Evolutionary conservation across 2,113 vertebrate species (phyloP).

Genomic region (Oncorhynchus mykiss): DNA sequence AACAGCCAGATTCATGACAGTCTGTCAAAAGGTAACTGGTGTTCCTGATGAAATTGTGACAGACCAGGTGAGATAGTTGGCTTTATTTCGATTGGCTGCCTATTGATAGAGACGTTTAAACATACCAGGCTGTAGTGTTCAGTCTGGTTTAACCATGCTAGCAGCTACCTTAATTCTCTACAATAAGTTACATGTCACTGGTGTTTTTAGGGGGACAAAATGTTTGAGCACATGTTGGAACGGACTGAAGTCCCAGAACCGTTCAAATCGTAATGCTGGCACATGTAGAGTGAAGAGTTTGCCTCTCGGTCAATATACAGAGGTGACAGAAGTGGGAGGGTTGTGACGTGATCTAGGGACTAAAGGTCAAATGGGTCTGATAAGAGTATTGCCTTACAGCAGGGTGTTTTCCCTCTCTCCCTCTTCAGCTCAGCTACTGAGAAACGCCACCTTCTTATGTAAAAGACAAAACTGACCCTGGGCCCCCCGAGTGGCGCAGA

Average conservation of each 20-base stretch:
- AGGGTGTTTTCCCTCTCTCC: not conserved
- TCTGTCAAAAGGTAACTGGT: not conserved
- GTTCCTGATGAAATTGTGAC: not conserved
- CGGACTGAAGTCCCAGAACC: too few relatives aligned
- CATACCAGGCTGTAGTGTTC: too few relatives aligned
- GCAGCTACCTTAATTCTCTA: too few relatives aligned
- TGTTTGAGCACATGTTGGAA: too few relatives aligned
- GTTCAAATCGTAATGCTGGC: too few relatives aligned
- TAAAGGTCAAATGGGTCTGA: constrained; percentile 63
- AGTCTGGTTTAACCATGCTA: too few relatives aligned
- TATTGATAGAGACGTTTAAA: too few relatives aligned
- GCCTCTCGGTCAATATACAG: not conserved
- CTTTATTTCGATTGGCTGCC: too few relatives aligned
- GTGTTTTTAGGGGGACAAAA: too few relatives aligned
- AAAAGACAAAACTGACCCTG: constrained; percentile 2
- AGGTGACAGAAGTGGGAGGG: constrained; percentile 6
- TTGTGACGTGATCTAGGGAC: constrained; percentile 47
- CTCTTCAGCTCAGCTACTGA: constrained; percentile 27
- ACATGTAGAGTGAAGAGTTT: too few relatives aligned
- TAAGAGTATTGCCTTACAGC: constrained; percentile 53
- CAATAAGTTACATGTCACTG: not conserved
- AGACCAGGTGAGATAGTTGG: not conserved
- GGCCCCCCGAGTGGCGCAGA: too few relatives aligned
- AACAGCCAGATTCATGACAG: not conserved
- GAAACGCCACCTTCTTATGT: constrained; percentile 22